Base-by-base conservation (phyloP, 2,797 vertebrate species). In the Menidia menidia region DNA sequence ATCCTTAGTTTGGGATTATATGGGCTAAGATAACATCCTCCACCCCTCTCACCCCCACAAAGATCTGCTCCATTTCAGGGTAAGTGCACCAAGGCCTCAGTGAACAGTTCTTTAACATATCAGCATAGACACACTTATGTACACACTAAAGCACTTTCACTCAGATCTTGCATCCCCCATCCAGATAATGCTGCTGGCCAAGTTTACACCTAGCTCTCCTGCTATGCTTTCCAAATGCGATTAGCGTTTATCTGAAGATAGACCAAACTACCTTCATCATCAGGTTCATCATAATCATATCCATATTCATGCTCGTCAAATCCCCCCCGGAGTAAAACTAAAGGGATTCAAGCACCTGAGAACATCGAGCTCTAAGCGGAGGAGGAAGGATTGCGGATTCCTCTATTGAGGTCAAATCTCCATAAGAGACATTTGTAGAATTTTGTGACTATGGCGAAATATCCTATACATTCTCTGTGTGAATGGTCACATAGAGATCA, bases 1-100 rank as follows among this genome's bases (percentile, higher is more conserved):
- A 87, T 91, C 87, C 79, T 39, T 80, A 84, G 81, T 88, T 92
- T 88, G 69, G 93, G 93, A 94, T 94, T 93, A 93, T 75, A 75
- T 82, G 73, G 75, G 81, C 78, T 83, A 76, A 84, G 87, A 93
- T 92, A 92, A 88, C 80, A 88, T 88, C 85, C 83, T 87, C 63
- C 71, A 81, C 71, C 69, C 71, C 76, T 81, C 77, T 83, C 80
- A 77, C 76, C 77, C 72, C 78, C 44, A 80, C 56, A 43, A 73
- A 77, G 85, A 87, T 82, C 79, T 77, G 60, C 60, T 73, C 76
- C 10, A 62, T 83, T 87, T 87, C 68, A 72, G 63, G 71, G 68
- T 58, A 73, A 80, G 60, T 81, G 74, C 81, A 87, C 86, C 73
- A 78, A 73, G 68, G 73, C 76, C 80, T 66, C 56, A 57, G 51